Evolutionary conservation across 2,888 invertebrate genomes (phyloP), one percentile per base, ranked within the genome.

Genomic region (Ornithoptera alexandrae): DNA sequence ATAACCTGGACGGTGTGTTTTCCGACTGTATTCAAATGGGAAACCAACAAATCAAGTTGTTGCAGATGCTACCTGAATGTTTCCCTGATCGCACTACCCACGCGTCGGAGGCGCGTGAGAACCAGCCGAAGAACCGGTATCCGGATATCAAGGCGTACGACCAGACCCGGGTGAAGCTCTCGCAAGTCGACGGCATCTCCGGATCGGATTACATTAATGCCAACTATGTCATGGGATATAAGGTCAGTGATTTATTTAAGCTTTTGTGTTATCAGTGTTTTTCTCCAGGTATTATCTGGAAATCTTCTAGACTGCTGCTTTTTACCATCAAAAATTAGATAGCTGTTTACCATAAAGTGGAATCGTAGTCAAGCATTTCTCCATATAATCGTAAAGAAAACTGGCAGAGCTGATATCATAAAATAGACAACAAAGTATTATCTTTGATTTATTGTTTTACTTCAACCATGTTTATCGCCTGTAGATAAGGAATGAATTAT

Each of bases 131-230:
- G 92, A 98, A 98, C 92, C 94, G 98, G 17, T 98, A 98, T 84
- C 98, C 98, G 0, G 98, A 98, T 82, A 98, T 98, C 73, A 97
- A 97, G 87, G 96, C 97, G 0, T 98, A 97, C 84, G 98, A 98
- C 90, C 98, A 98, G 88, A 98, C 98, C 10, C 89, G 98, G 78
- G 97, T 98, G 0, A 96, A 96, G 78, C 87, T 98, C 17, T 93
- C 95, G 0, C 95, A 95, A 79, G 90, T 96, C 10, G 97, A 97
- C 79, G 95, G 96, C 67, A 94, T 96, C 66, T 94, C 94, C 58
- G 97, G 97, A 4, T 97, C 97, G 0, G 98, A 98, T 85, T 98
- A 98, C 80, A 97, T 98, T 74, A 98, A 98, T 84, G 97, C 98
- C 0, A 98, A 98, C 84, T 97, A 96, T 81, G 97, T 98, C 0